Percentiles rank a stretch among this genome's conserved stretches.
These are phyloP conservation scores for Onthophagus sagittarius DNA, from an alignment of 2,888 invertebrate genomes.

Conservation along the genomic window DNA sequence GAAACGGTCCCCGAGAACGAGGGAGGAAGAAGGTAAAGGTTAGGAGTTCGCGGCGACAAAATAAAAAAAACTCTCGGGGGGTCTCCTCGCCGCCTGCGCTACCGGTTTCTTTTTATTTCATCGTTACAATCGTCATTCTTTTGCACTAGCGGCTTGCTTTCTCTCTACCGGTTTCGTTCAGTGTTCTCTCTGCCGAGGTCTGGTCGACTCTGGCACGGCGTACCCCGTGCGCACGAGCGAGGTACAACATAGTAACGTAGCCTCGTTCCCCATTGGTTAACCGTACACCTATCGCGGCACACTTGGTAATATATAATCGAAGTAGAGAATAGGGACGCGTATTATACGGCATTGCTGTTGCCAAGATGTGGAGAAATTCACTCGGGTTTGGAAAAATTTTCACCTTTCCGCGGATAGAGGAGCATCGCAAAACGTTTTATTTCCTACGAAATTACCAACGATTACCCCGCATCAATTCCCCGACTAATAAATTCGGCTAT, in stretches of 20 bases:
- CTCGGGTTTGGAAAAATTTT: not conserved
- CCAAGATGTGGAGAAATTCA: not conserved
- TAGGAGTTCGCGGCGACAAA: not conserved
- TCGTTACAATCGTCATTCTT: not conserved
- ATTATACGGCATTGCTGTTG: not conserved
- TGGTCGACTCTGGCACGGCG: not conserved
- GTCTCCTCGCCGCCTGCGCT: not conserved
- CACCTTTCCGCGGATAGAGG: not conserved
- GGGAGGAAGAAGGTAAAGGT: not conserved
- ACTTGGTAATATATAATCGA: conserved; percentile 38
- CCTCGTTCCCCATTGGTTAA: conserved; percentile 33
- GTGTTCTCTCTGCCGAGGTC: not conserved
- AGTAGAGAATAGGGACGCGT: conserved; percentile 19
- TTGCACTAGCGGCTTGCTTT: not conserved
- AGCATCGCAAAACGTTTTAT: not conserved
- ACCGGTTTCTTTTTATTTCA: not conserved
- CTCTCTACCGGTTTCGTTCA: not conserved
- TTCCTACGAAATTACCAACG: no score
- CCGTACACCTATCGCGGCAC: conserved; percentile 33
- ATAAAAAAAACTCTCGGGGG: not conserved
- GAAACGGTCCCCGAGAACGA: not conserved
- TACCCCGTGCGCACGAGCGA: conserved; percentile 14
- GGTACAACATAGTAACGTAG: conserved; percentile 36
- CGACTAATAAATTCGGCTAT: no score
- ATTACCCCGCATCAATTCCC: no score